Evolutionary conservation across 2,888 invertebrate genomes (phyloP), one percentile per base, ranked within the genome.

Genomic region (Xanthorhoe spadicearia): DNA sequence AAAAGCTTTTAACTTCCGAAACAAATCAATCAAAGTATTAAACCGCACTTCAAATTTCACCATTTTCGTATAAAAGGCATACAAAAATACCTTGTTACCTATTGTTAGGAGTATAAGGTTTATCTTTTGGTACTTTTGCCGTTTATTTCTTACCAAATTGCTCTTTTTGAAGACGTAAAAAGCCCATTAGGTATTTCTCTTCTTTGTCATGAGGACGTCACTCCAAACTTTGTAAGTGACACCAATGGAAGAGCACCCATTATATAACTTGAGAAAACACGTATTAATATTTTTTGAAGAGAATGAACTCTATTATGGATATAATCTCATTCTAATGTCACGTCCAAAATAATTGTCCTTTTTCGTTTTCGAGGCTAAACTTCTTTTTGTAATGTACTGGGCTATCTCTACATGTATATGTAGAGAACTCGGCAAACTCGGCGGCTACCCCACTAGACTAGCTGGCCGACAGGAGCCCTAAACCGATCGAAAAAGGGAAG

Each of bases 161-260:
- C 74, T 71, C 73, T 76, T 81, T 75, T 79, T 74, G 73, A 70
- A 70, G 69, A 71, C 65, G 72, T 71, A 70, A 75, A 74, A 76
- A 73, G 75, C 66, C 78, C 70, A 82, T 82, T 81, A 81, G 54
- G 69, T 61, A 70, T 70, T 71, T 68, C 62, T 70, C 73, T 72
- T 68, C 72, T 75, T 80, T 78, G 74, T 81, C 72, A 78, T 73
- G 73, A 74, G 64, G 74, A 77, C 74, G 73, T 73, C 72, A 68
- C 71, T 74, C 71, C 60, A 64, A 72, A 77, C 68, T 74, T 77
- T 73, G 74, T 72, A 72, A 74, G 70, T 69, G 74, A 74, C 72
- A 74, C 66, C 70, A 59, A 35, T 64, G 49, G 48, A 55, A 19
- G 32, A 35, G 64, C 48, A 43, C 19, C 53, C 62, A 15, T 64